These are phyloP conservation scores for Macroteleia sp. DNA, from an alignment of 2,888 invertebrate genomes.

Conservation along the genomic window DNA sequence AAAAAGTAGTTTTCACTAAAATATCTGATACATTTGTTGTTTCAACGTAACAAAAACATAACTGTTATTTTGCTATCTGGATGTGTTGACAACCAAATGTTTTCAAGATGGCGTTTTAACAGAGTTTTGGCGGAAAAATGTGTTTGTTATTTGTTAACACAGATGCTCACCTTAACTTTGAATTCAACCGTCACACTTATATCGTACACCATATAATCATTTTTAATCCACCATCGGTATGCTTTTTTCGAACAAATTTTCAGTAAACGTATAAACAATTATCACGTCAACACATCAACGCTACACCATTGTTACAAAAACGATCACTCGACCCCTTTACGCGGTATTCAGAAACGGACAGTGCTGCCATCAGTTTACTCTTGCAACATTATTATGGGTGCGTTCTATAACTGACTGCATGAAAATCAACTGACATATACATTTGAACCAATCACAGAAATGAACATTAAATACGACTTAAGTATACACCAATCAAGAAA, in stretches of 20 bases:
- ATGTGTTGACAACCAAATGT: constrained; percentile 77
- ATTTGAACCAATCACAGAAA: no score
- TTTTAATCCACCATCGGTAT: constrained; percentile 15
- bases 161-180: constrained; percentile 53
- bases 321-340: no score
- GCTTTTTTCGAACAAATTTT: no score
- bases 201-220: constrained; percentile 63
- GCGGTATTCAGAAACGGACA: no score
- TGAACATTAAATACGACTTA: no score
- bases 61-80: constrained; percentile 48
- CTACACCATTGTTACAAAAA: constrained; percentile 37
- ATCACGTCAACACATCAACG: constrained; percentile 40
- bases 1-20: background rate
- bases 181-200: constrained; percentile 46
- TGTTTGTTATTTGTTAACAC: constrained; percentile 1
- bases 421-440: no score
- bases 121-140: constrained; percentile 77
- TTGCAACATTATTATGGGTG: no score
- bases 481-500: no score
- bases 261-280: constrained; percentile 13
- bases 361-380: no score
- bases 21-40: background rate
- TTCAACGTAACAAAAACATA: constrained; percentile 27
- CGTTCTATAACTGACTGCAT: no score
- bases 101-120: constrained; percentile 80